These are phyloP conservation scores for Drosophila aldrichi DNA, from an alignment of 2,888 invertebrate species.

Conservation along the genomic window DNA sequence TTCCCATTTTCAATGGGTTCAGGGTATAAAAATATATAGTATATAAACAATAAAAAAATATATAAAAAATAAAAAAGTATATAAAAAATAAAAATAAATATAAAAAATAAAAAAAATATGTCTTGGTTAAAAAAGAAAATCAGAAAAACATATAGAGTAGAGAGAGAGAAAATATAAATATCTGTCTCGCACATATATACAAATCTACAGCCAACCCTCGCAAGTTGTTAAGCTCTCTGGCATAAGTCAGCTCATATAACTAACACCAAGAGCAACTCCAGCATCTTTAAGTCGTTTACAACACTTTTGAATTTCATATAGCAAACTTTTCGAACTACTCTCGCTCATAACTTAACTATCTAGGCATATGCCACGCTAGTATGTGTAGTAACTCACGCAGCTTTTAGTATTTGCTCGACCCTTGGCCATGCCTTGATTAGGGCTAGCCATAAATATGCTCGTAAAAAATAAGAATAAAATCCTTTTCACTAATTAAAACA, in stretches of 20 bases:
- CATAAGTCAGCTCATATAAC: not conserved
- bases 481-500: slow-evolving; percentile 35
- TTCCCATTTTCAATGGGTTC: no score
- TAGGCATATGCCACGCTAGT: not conserved
- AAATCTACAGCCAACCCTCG: not conserved
- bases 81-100: no score
- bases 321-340: not conserved
- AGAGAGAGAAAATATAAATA: no score
- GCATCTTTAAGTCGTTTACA: not conserved
- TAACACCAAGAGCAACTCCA: no score
- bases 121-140: no score
- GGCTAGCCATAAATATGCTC: slow-evolving; percentile 6
- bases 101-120: no score
- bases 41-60: no score
- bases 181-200: no score
- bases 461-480: slow-evolving; percentile 21
- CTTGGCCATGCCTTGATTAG: slow-evolving; percentile 13
- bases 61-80: no score
- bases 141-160: no score
- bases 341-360: slow-evolving; percentile 5
- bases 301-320: not conserved
- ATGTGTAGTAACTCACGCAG: slow-evolving; percentile 10
- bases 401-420: not conserved
- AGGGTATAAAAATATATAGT: no score
- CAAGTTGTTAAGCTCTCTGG: not conserved